These are phyloP conservation scores for Thera obeliscata DNA, from an alignment of 2,888 invertebrate genomes.

Conservation along the genomic window DNA sequence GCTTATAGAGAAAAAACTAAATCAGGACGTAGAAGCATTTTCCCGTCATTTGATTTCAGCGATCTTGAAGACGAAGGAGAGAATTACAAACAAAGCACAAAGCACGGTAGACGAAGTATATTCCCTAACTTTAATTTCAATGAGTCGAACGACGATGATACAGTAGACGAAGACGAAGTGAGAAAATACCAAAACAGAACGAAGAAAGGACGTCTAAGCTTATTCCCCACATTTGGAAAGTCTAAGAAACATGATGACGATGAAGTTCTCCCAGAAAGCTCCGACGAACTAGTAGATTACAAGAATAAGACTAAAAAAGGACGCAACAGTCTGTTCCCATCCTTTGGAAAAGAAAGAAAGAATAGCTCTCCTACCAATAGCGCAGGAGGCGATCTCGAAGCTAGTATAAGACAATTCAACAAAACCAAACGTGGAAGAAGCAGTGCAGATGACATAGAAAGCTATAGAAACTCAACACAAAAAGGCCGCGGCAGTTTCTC, in stretches of 20 bases:
- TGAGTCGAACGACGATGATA: constrained; percentile 66
- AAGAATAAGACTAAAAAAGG: constrained; percentile 73
- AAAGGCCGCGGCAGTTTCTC: constrained; percentile 52
- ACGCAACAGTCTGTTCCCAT: constrained; percentile 71
- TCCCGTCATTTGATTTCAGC: constrained; percentile 75
- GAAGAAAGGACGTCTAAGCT: constrained; percentile 71
- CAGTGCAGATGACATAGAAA: constrained; percentile 59
- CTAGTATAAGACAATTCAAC: constrained; percentile 72
- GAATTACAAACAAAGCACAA: constrained; percentile 72
- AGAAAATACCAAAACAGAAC: constrained; percentile 73
- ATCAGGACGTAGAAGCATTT: constrained; percentile 72
- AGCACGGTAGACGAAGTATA: constrained; percentile 71
- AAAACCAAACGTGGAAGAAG: constrained; percentile 64
- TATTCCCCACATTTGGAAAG: constrained; percentile 75
- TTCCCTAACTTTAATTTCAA: constrained; percentile 75
- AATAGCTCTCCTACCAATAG: constrained; percentile 60
- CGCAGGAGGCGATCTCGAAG: constrained; percentile 68
- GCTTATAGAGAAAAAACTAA: constrained; percentile 69
- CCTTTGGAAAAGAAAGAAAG: constrained; percentile 75
- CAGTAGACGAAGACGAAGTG: constrained; percentile 74
- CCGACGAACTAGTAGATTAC: constrained; percentile 75
- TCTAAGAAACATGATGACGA: constrained; percentile 67
- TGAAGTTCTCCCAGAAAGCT: constrained; percentile 72
- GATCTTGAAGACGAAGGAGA: constrained; percentile 68
- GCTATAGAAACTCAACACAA: constrained; percentile 52